phyloP scores from a whole-genome alignment of 1,140 invertebrate species.

The Vanessa atalanta region DNA sequence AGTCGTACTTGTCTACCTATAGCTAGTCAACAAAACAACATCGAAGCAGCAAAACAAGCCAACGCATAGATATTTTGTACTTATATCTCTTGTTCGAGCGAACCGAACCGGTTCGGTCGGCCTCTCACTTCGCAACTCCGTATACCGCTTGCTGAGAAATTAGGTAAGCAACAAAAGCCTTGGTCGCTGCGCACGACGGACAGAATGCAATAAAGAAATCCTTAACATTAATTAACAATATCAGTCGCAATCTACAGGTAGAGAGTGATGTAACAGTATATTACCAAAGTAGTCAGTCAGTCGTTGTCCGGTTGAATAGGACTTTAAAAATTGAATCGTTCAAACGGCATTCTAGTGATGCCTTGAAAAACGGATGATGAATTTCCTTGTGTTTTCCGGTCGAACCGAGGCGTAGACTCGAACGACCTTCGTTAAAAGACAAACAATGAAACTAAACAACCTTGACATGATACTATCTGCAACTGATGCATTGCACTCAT shows the following conservation, averaged over 20 bases:
- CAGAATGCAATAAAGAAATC: conserved; percentile 69
- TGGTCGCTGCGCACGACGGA: conserved; percentile 60
- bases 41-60: conserved; percentile 41
- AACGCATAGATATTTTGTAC: conserved; percentile 55
- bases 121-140: conserved; percentile 78
- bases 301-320: conserved; percentile 5
- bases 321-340: conserved; percentile 31
- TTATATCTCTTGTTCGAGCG: conserved; percentile 68
- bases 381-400: conserved; percentile 78
- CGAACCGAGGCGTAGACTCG: conserved; percentile 57
- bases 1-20: conserved; percentile 25
- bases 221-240: conserved; percentile 50
- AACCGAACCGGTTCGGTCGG: conserved; percentile 74
- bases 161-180: conserved; percentile 78
- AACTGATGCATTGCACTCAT: conserved; percentile 68
- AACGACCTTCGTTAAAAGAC: conserved; percentile 76
- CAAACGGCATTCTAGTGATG: conserved; percentile 58
- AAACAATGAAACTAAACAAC: conserved; percentile 76
- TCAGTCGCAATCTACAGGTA: conserved; percentile 42
- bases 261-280: conserved; percentile 50
- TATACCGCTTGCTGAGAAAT: conserved; percentile 76
- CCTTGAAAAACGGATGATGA: conserved; percentile 75
- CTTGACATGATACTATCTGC: conserved; percentile 74
- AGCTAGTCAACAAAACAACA: conserved; percentile 36
- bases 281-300: conserved; percentile 9